Evolutionary conservation across 2,113 vertebrate species (phyloP).

Genomic region (Corythaeola cristata): DNA sequence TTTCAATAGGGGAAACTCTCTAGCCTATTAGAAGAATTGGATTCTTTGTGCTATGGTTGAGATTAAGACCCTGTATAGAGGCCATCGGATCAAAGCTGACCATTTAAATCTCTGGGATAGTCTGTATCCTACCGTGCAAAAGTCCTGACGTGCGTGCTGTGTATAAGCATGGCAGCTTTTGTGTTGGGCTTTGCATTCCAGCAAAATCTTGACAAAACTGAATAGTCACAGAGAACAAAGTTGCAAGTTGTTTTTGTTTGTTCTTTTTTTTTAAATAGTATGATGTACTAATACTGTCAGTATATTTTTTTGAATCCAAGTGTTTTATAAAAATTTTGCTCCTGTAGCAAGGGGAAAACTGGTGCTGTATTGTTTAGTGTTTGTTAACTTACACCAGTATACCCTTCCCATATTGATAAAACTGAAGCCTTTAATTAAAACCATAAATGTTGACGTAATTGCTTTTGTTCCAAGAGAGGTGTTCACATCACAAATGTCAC

Average conservation of each 20-base stretch:
- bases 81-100: not conserved
- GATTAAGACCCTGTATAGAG: not conserved
- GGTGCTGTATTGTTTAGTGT: not conserved
- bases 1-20: not conserved
- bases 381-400: not conserved
- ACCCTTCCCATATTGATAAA: not conserved
- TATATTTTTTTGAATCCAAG: not conserved
- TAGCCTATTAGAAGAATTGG: not conserved
- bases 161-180: not conserved
- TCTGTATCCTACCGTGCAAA: not conserved
- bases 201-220: not conserved
- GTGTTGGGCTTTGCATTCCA: slow-evolving; percentile 20
- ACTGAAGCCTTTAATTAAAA: not conserved
- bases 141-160: not conserved
- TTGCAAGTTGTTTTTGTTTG: not conserved
- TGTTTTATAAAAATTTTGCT: not conserved
- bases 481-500: not conserved
- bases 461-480: not conserved
- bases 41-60: slow-evolving; percentile 15
- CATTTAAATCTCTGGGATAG: not conserved
- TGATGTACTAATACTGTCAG: not conserved
- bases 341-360: fast-evolving
- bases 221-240: not conserved
- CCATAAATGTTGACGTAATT: not conserved
- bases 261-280: not conserved